Percentiles rank a stretch among this genome's conserved stretches.
Conservation (phyloP, 1,140 invertebrate species). For the Glossosoma conforme region DNA sequence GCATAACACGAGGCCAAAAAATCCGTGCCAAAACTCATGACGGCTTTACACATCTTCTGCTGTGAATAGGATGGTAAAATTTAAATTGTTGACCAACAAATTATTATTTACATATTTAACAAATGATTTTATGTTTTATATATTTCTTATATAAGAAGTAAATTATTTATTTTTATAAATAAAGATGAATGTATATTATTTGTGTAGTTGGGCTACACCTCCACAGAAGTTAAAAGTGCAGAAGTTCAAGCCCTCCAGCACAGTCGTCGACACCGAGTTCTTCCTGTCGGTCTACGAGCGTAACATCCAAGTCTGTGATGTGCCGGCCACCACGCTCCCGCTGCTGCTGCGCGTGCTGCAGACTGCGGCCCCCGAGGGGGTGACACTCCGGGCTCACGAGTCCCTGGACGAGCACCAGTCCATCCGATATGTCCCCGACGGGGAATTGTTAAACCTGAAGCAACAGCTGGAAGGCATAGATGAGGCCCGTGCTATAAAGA, state of each 20-base stretch:
- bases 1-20: no score
- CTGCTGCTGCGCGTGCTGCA: constrained; percentile 68
- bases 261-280: constrained; percentile 64
- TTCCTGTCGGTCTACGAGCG: constrained; percentile 71
- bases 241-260: constrained; percentile 62
- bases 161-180: neutral
- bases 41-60: no score
- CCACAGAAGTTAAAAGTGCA: constrained; percentile 62
- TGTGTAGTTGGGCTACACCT: constrained; percentile 67
- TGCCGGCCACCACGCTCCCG: constrained; percentile 28
- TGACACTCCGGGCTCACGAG: constrained; percentile 59
- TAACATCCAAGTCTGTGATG: constrained; percentile 59
- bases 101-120: no score
- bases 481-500: no score
- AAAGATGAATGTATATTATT: constrained; percentile 15
- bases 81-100: no score
- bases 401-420: constrained; percentile 55
- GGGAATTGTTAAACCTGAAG: constrained; percentile 68
- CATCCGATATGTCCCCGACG: constrained; percentile 73
- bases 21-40: no score
- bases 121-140: no score
- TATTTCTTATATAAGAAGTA: neutral
- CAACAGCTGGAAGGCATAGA: constrained; percentile 59
- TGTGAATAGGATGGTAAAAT: no score
- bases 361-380: constrained; percentile 68